These are phyloP conservation scores for Serinus canaria DNA, from an alignment of 2,113 vertebrate species.

Conservation along the genomic window DNA sequence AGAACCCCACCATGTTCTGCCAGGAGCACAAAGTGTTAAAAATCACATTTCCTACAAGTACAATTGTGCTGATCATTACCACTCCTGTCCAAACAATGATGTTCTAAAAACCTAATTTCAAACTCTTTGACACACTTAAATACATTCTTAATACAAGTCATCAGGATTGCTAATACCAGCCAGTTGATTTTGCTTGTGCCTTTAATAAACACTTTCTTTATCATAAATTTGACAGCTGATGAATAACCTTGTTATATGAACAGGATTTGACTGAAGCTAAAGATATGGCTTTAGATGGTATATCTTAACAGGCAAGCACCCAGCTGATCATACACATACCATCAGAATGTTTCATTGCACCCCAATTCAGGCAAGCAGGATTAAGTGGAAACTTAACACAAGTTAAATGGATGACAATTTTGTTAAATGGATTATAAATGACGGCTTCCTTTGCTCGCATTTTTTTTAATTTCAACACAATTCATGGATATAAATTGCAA, in stretches of 20 bases:
- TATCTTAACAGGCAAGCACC: background rate
- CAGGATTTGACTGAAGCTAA: background rate
- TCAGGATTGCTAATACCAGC: background rate
- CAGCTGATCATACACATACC: fast-evolving
- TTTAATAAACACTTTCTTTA: background rate
- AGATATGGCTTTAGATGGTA: background rate
- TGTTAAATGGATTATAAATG: background rate
- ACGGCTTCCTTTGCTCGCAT: background rate
- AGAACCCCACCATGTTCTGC: background rate
- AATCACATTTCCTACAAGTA: background rate
- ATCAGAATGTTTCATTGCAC: background rate
- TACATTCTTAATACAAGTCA: background rate
- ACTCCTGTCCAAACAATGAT: background rate
- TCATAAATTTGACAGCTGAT: background rate
- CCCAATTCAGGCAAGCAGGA: background rate
- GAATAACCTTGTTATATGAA: background rate
- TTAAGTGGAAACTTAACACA: background rate
- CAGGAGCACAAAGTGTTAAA: background rate
- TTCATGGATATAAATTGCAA: background rate
- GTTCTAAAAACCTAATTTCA: background rate
- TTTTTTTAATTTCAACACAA: background rate
- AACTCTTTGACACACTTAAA: background rate
- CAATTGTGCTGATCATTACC: background rate
- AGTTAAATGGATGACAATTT: background rate
- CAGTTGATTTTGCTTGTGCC: background rate